Evolutionary conservation across 2,113 vertebrate species (phyloP).

Genomic region (Apaloderma vittatum): DNA sequence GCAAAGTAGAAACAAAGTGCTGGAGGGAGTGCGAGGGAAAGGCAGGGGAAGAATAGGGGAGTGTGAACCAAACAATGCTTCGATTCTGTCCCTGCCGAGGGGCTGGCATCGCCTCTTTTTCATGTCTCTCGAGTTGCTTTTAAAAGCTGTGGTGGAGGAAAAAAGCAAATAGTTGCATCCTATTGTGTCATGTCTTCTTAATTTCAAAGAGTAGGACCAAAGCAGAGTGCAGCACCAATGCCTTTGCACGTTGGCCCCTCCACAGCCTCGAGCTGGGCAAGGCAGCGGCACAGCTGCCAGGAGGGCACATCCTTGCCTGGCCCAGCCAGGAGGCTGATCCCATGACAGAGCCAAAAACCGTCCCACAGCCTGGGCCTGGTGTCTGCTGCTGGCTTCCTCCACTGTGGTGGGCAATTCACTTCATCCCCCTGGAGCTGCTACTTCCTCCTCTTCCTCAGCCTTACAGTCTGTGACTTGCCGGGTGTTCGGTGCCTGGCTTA

Average conservation of each 20-base stretch:
- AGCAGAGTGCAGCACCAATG: background rate
- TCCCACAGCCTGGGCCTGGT: background rate
- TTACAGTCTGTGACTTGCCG: fast-evolving
- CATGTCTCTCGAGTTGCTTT: conserved; percentile 35
- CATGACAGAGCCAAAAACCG: background rate
- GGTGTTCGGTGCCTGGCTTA: background rate
- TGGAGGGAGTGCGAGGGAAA: conserved; percentile 26
- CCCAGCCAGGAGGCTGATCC: background rate
- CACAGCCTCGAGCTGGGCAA: background rate
- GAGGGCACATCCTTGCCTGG: background rate
- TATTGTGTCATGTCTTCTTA: conserved; percentile 14
- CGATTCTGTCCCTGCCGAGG: conserved; percentile 7
- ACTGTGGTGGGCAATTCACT: background rate
- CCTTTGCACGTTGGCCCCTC: background rate
- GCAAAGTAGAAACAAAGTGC: conserved; percentile 57
- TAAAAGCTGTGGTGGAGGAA: background rate
- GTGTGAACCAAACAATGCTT: conserved; percentile 48
- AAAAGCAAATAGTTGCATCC: conserved; percentile 52
- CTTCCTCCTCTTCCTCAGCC: background rate
- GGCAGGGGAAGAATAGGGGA: conserved; percentile 36
- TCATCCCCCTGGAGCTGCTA: background rate
- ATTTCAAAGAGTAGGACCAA: conserved; percentile 37
- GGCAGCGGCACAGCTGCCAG: background rate
- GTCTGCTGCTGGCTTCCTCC: background rate
- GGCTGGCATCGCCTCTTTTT: conserved; percentile 26